These are phyloP conservation scores for Ridgeia piscesae DNA, from an alignment of 1,140 invertebrate genomes.

Conservation along the genomic window DNA sequence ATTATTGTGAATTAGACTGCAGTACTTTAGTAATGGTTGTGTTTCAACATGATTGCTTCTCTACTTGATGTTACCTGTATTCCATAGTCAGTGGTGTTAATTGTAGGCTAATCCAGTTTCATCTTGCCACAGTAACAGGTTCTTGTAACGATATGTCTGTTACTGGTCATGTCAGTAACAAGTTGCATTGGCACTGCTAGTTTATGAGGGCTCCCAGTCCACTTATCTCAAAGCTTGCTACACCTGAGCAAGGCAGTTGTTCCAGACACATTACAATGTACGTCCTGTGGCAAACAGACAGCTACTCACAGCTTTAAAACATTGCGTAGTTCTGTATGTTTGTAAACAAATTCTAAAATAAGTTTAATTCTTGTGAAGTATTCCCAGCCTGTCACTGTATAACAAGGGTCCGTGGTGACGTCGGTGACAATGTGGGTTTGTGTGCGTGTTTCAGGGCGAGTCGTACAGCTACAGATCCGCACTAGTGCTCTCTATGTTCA, in stretches of 20 bases:
- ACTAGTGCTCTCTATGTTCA: conserved; percentile 80
- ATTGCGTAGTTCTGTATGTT: no score
- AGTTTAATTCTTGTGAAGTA: no score
- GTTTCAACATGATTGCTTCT: background rate
- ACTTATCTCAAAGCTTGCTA: background rate
- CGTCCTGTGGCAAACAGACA: background rate
- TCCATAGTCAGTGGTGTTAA: background rate
- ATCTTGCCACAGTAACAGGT: background rate
- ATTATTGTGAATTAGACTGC: no score
- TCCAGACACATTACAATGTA: background rate
- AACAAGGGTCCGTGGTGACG: background rate
- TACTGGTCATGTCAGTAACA: background rate
- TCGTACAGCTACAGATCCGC: conserved; percentile 90
- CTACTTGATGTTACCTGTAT: background rate
- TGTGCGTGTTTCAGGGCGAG: conserved; percentile 68
- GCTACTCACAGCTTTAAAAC: no score
- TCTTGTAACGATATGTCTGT: background rate
- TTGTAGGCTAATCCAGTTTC: background rate
- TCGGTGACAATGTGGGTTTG: background rate
- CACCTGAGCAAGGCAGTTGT: background rate
- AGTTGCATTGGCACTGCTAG: background rate
- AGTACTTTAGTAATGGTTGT: no score
- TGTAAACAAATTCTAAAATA: no score
- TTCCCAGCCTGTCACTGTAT: background rate
- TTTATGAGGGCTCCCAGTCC: background rate